Evolutionary conservation across 2,797 vertebrate genomes (phyloP), one percentile per base, ranked within the genome.

Genomic region (Coreius guichenoti): DNA sequence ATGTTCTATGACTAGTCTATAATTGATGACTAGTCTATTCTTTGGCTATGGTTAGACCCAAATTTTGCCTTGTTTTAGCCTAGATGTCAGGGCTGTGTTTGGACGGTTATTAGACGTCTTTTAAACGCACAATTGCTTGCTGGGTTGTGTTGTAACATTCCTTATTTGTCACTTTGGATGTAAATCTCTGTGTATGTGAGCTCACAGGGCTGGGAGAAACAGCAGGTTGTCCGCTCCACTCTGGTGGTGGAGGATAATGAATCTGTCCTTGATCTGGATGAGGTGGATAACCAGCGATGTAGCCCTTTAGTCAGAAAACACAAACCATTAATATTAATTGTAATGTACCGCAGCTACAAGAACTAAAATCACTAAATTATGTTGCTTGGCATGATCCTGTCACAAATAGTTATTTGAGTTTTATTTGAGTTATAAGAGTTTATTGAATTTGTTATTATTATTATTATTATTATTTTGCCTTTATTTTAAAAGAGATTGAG

Each of bases 141-240:
- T 11, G 39, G 2, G 39, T 43, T 76, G 33, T 72, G 39, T 72
- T 26, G 33, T 26, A 43, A 61, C 8, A 43, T 43, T 26, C 4
- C 14, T 21, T 29, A 26, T 54, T 33, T 69, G 63, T 69, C 47
- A 13, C 31, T 70, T 26, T 81, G 23, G 9, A 17, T 76, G 21
- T 75, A n/a, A n/a, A n/a, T 39, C 65, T 39, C 6, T 54, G 11
- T 70, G 49, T 29, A 6, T 65, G 77, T 47, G 26, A 80, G 67
- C 88, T 89, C 77, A 91, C 87, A 68, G 68, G 68, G 54, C 73
- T 84, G 9, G 79, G 81, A 51, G 90, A 73, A 19, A 87, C 56
- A 7, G 90, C 83, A 11, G 91, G 88, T 6, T 91, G 90, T 31
- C 88, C 91, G 0, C 45, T 87, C 89, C 90, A 92, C 19, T 76